Base-by-base conservation (phyloP, 2,888 invertebrate species). In the Tolmerus cingulatus region DNA sequence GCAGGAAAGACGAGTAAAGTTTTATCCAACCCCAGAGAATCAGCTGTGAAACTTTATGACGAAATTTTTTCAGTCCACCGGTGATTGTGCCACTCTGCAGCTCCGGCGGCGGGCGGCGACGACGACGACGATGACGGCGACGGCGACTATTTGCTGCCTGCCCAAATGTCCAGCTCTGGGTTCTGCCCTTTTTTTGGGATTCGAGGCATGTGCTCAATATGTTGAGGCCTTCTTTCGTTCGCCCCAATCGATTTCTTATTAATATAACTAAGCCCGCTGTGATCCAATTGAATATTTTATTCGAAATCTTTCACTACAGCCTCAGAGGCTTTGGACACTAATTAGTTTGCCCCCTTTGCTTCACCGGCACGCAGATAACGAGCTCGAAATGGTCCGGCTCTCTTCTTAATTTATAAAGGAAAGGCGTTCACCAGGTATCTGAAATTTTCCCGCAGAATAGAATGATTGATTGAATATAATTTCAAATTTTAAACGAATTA, bases 41-140 rank as follows among this genome's bases (percentile, higher is more conserved):
- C 86, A 86, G 86, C 77, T 86, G 86, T 86, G 77, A 51, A 74
- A 46, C 30, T 85, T 85, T 84, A 84, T 84, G 85, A 74, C 85
- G 85, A 85, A 85, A 30, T 85, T 46, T 85, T 85, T 43, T 27
- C 66, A 66, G 23, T 66, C 66, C 66, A 66, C 66, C 76, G 40
- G 34, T 34, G 76, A 66, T 66, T n/a, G 76, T 76, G 76, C 76
- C 37, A 76, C 76, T 66, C 27, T 34, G 37, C 76, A 34, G 34
- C 40, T 76, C 40, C 27, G 30, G n/a, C 2, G n/a, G 76, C 76
- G 76, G 30, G n/a, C 2, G n/a, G 76, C 76, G 76, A 34, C 30
- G 76, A 3, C 23, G 76, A 14, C n/a, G 57, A 5, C 74, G 30
- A 9, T 14, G 40, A 8, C 43, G 76, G 76, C 14, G 37, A 14